Base-by-base conservation (phyloP, 2,888 invertebrate genomes). In the Agrotis clavis region DNA sequence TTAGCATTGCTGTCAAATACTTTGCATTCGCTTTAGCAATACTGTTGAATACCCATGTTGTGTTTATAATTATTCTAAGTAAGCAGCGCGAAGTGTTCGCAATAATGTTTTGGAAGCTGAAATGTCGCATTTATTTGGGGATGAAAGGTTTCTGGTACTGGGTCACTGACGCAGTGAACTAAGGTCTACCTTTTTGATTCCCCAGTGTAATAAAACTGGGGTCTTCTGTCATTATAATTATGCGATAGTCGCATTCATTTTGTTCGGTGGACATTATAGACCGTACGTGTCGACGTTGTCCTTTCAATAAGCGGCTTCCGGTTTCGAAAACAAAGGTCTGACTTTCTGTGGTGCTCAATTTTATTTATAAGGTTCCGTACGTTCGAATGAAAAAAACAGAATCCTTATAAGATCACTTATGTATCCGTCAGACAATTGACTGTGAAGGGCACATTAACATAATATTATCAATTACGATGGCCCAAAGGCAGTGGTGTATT, bases 1-100 rank as follows among this genome's bases (percentile, higher is more conserved):
- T 82, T 82, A 80, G 71, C 81, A 82, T 82, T 62, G 57, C 84
- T 82, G 81, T 71, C 83, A 80, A 82, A 82, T 82, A 77, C 57
- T 82, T 83, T 82, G 83, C 81, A 83, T 82, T 77, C 67, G 35
- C 81, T 82, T 74, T 69, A 63, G 68, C 48, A 53, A 82, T 73
- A 56, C 78, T 62, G 77, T 67, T 71, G 82, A 75, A 71, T 71
- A 73, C 68, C 79, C 79, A 80, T 80, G 79, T 61, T 41, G 45
- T 79, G 67, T 79, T 76, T 71, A 79, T 79, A n/a, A n/a, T n/a
- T n/a, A 68, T 56, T 68, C n/a, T 72, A 48, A 50, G 63, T 63
- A 47, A 57, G 66, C 30, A 79, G 13, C 14, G 59, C 25, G 19
- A 65, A 50, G 63, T 57, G 53, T 50, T 13, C 14, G 35, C 47